Percentiles rank a stretch among this genome's conserved stretches.
Evolutionary conservation across 1,140 invertebrate genomes (phyloP).

Genomic region (Aradophagus sp.): DNA sequence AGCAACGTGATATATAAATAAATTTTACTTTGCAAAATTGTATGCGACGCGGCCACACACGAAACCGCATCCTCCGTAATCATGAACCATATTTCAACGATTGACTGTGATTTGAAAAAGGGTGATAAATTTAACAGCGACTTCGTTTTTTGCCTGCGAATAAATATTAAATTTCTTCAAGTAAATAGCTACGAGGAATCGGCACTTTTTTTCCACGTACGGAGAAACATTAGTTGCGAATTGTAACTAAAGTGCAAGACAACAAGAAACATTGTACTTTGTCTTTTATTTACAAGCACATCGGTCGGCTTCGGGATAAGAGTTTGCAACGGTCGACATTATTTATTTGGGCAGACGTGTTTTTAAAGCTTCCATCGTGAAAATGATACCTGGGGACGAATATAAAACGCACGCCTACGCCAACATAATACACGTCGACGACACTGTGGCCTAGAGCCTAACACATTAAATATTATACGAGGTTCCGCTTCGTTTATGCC

Average conservation of each 20-base stretch:
- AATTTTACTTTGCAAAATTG: too few species aligned
- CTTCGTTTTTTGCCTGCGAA: too few species aligned
- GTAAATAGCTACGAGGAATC: too few species aligned
- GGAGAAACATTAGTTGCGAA: slow-evolving; percentile 30
- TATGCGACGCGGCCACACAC: too few species aligned
- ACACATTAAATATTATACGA: slow-evolving; percentile 69
- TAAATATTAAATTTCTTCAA: too few species aligned
- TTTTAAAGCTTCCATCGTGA: slow-evolving; percentile 66
- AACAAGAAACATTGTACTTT: slow-evolving; percentile 39
- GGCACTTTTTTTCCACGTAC: slow-evolving; percentile 35
- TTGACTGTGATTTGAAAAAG: too few species aligned
- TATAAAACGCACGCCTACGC: slow-evolving; percentile 69
- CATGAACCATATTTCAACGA: too few species aligned
- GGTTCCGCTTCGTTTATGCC: slow-evolving; percentile 59
- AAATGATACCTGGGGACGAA: slow-evolving; percentile 69
- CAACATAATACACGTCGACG: slow-evolving; percentile 53
- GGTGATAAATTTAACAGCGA: too few species aligned
- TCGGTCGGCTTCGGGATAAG: slow-evolving; percentile 64
- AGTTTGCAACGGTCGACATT: slow-evolving; percentile 65
- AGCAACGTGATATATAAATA: too few species aligned
- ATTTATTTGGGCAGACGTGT: slow-evolving; percentile 67
- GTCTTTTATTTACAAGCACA: slow-evolving; percentile 57
- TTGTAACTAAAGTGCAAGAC: slow-evolving; percentile 23
- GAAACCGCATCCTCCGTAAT: too few species aligned
- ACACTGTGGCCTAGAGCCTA: slow-evolving; percentile 61